Base-by-base conservation (phyloP, 2,888 invertebrate species). In the Hyppa rectilinea region DNA sequence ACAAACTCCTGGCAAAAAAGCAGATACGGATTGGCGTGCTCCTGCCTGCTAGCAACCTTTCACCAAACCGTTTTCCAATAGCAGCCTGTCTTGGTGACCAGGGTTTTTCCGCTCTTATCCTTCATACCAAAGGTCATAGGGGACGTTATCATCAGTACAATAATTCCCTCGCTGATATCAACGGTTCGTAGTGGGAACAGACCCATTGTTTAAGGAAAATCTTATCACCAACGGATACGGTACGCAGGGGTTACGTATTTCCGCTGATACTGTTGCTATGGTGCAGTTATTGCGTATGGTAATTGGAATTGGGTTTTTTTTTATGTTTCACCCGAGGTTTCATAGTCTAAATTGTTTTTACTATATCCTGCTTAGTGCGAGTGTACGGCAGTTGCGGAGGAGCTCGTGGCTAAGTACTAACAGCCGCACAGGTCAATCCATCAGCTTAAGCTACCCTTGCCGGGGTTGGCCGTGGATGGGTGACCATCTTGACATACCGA, bases 161-260 rank as follows among this genome's bases (percentile, higher is more conserved):
- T n/a, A n/a, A n/a, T 23, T n/a, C 29, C 47, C 55, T 55, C 5
- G 12, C 26, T 68, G 55, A 61, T 61, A 75, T 14, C 23, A 40
- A 34, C 12, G 10, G 36, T 50, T 29, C 7, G 20, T 43, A 23
- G 29, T 2, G 31, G 43, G 9, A 20, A 65, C 5, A 23, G 43
- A 29, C 20, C 26, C 23, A 38, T 17, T 50, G 23, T 68, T 61
- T 47, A 14, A 56, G 75, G 75, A 62, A 61, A 74, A 68, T 12
- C 12, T 61, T 68, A 58, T 68, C 50, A 20, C 23, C 4, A 53
- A 47, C 12, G 36, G 34, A 53, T 59, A 74, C 10, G 34, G 47
- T 59, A 74, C 10, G 45, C 43, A 29, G 52, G 4, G 40, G 65
- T 53, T 61, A 38, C 31, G 26, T 31, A 23, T 45, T 60, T 74